Evolutionary conservation across 2,797 vertebrate species (phyloP).

Genomic region (Nannoperca australis): DNA sequence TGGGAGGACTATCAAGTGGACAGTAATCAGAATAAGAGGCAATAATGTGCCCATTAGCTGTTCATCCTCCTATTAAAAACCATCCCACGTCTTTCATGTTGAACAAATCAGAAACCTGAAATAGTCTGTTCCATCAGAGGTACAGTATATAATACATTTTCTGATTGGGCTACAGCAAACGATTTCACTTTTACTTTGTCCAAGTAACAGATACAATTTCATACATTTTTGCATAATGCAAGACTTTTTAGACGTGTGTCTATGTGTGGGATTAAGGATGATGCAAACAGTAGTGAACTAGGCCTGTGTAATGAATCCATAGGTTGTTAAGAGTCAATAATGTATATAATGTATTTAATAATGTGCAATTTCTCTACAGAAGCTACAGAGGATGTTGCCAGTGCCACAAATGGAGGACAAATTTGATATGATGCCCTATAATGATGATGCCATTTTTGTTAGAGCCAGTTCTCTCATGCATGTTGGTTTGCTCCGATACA

Average conservation of each 20-base stretch:
- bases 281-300: conserved; percentile 6
- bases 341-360: not conserved
- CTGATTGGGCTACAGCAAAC: not conserved
- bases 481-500: not conserved
- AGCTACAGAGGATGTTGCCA: not conserved
- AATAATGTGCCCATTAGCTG: conserved; percentile 2
- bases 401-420: not conserved
- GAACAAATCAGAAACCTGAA: not conserved
- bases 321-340: not conserved
- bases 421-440: conserved; percentile 1
- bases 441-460: conserved; percentile 2
- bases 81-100: not conserved
- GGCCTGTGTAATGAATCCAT: not conserved
- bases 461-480: not conserved
- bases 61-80: not conserved
- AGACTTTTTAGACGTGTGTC: not conserved
- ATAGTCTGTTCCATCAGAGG: not conserved
- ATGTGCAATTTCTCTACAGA: not conserved
- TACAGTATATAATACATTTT: not conserved
- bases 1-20: not conserved
- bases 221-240: not conserved
- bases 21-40: not conserved
- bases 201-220: not conserved
- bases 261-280: not conserved
- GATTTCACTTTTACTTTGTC: not conserved